Evolutionary conservation across 1,140 invertebrate genomes (phyloP).

Genomic region (Tetranychus urticae): DNA sequence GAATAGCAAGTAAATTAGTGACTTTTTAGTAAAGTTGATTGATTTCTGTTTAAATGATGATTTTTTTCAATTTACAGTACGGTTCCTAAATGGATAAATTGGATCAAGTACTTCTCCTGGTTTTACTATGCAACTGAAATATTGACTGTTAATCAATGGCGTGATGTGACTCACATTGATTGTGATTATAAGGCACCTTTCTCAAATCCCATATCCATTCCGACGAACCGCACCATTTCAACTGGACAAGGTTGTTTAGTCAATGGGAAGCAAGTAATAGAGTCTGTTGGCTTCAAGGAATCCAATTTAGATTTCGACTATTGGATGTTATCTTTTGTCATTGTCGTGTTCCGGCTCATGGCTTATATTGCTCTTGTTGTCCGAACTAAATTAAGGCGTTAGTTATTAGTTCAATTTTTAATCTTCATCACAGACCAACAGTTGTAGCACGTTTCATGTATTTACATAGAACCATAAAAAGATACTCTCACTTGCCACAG

Average conservation of each 20-base stretch:
- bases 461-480: too few species aligned
- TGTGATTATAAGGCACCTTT: too few species aligned
- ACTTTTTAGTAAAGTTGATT: not conserved
- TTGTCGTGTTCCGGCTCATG: not conserved
- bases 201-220: not conserved
- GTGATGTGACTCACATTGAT: conserved; percentile 37
- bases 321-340: not conserved
- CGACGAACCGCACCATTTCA: too few species aligned
- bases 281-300: not conserved
- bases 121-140: conserved; percentile 83
- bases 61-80: conserved; percentile 30
- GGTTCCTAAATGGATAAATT: conserved; percentile 60
- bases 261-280: not conserved
- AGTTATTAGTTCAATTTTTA: too few species aligned
- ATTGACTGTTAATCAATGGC: conserved; percentile 78
- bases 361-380: not conserved
- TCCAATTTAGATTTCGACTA: not conserved
- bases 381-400: not conserved
- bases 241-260: not conserved
- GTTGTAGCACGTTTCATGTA: too few species aligned
- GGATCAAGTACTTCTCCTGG: conserved; percentile 82
- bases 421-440: too few species aligned
- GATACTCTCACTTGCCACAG: too few species aligned
- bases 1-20: conserved; percentile 6
- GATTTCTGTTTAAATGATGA: too few species aligned